Conservation (phyloP, 2,113 vertebrate species). For the Mixornis gularis region DNA sequence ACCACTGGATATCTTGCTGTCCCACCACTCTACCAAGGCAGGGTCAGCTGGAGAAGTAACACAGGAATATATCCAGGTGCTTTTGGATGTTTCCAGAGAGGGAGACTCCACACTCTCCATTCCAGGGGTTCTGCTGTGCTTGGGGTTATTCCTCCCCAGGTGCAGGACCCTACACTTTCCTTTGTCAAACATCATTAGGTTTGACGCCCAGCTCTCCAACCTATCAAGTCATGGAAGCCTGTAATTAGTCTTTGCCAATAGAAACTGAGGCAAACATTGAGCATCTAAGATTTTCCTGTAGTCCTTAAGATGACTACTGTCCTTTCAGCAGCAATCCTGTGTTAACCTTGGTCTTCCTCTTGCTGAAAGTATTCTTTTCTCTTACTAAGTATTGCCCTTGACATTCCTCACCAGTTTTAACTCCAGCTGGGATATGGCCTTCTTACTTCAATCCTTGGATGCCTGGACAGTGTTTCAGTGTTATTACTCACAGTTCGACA, state of each 20-base stretch:
- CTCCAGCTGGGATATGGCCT: background rate
- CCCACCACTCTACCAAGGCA: no score
- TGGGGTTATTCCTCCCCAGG: background rate
- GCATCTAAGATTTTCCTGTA: background rate
- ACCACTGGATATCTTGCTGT: background rate
- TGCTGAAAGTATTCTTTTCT: background rate
- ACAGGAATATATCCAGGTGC: background rate
- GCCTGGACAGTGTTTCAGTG: background rate
- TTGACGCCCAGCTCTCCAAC: fast-evolving
- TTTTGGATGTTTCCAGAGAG: background rate
- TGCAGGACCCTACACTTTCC: no score
- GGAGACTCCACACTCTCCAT: fast-evolving
- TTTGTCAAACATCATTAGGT: background rate
- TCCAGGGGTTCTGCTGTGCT: background rate
- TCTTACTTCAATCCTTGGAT: background rate
- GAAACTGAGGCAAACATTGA: background rate
- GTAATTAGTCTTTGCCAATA: background rate
- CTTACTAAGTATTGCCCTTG: background rate
- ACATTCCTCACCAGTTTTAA: background rate
- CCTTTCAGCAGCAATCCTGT: fast-evolving
- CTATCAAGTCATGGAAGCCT: background rate
- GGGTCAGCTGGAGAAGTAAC: background rate
- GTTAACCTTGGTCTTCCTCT: background rate
- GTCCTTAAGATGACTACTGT: background rate
- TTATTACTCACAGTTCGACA: background rate